Conservation (phyloP, 2,797 vertebrate species). For the Malacoctenus gilli region DNA sequence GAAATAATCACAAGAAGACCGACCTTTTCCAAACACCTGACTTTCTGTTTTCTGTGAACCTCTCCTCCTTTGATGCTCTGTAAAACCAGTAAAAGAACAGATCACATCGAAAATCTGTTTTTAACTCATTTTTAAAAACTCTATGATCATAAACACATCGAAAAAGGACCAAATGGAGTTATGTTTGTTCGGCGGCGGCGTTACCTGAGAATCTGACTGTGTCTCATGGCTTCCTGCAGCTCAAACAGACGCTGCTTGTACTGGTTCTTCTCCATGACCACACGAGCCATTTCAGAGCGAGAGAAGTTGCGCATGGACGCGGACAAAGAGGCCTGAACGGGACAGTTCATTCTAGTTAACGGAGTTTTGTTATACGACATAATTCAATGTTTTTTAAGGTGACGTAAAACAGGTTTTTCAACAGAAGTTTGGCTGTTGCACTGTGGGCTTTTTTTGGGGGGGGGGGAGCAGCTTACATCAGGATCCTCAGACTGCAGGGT, state of each 20-base stretch:
- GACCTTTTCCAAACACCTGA: slow-evolving; percentile 81
- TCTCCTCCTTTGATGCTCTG: slow-evolving; percentile 77
- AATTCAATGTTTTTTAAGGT: not conserved
- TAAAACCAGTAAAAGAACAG: not conserved
- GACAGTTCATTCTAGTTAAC: slow-evolving; percentile 11
- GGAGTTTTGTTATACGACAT: not conserved
- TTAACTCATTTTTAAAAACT: no score
- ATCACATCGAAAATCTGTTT: not conserved
- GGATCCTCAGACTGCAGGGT: slow-evolving; percentile 70
- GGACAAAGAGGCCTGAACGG: slow-evolving; percentile 67
- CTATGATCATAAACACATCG: not conserved
- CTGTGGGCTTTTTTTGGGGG: no score
- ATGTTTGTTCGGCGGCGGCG: not conserved
- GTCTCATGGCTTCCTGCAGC: slow-evolving; percentile 83
- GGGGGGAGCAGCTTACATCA: slow-evolving; percentile 77
- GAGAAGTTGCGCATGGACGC: slow-evolving; percentile 81
- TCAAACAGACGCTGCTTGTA: slow-evolving; percentile 90
- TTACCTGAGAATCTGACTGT: slow-evolving; percentile 75
- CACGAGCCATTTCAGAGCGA: slow-evolving; percentile 88
- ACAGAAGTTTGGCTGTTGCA: not conserved
- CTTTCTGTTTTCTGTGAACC: slow-evolving; percentile 69
- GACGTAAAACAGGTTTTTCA: no score
- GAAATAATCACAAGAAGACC: slow-evolving; percentile 15
- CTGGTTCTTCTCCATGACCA: slow-evolving; percentile 90
- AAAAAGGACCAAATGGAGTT: no score